These are phyloP conservation scores for Agonum fuliginosum DNA, from an alignment of 2,888 invertebrate species.

Conservation along the genomic window DNA sequence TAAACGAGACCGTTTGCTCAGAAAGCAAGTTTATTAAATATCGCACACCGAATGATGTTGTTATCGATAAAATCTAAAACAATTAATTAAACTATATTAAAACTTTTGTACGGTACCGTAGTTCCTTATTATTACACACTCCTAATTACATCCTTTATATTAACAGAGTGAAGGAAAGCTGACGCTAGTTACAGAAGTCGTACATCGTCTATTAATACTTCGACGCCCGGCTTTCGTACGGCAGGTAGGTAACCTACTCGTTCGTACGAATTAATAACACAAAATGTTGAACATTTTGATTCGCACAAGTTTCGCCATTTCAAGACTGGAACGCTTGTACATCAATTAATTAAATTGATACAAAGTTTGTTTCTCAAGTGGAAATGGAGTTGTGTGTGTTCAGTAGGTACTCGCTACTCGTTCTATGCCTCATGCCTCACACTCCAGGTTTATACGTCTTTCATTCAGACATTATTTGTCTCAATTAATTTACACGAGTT, in stretches of 20 bases:
- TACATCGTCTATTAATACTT: constrained; percentile 4
- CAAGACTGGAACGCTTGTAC: constrained; percentile 36
- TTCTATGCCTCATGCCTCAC: too few species aligned
- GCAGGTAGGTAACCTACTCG: too few species aligned
- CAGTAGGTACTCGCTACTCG: not conserved
- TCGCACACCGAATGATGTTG: too few species aligned
- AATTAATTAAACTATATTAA: too few species aligned
- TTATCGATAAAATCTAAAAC: not conserved
- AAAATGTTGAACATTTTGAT: constrained; percentile 33
- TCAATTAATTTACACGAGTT: constrained; percentile 50
- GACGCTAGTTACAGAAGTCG: constrained; percentile 20
- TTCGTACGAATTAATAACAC: constrained; percentile 11
- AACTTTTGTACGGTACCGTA: not conserved
- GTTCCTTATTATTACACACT: constrained; percentile 10
- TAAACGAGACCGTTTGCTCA: too few species aligned
- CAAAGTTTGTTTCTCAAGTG: constrained; percentile 51
- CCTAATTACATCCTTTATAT: constrained; percentile 30
- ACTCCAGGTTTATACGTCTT: constrained; percentile 54
- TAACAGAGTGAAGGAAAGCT: constrained; percentile 20
- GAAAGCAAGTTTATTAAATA: too few species aligned
- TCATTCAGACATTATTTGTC: constrained; percentile 53
- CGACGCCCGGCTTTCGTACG: not conserved
- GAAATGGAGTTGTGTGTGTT: constrained; percentile 28
- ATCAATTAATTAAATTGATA: constrained; percentile 56
- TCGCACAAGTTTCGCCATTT: constrained; percentile 13